These are phyloP conservation scores for Teleiodes luculella DNA, from an alignment of 2,888 invertebrate species.

Conservation along the genomic window DNA sequence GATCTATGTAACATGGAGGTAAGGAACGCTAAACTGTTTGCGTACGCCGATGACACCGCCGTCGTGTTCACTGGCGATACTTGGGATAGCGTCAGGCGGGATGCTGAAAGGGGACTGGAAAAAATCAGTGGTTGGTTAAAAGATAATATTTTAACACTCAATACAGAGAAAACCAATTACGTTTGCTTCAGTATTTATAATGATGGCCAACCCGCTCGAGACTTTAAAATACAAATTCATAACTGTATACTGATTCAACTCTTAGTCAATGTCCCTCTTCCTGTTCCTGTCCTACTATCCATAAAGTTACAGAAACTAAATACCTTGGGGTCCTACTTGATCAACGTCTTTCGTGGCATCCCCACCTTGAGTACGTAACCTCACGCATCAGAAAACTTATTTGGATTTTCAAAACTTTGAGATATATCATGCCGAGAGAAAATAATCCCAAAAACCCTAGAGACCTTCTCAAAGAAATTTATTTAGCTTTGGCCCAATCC, in stretches of 20 bases:
- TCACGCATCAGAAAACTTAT: no score
- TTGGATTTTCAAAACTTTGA: not conserved
- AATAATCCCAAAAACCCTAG: no score
- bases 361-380: no score
- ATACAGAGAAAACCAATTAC: not conserved
- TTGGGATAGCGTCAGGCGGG: not conserved
- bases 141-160: not conserved
- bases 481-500: not conserved
- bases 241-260: no score
- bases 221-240: not conserved
- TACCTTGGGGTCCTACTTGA: no score
- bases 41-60: not conserved
- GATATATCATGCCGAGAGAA: not conserved
- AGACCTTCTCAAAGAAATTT: not conserved
- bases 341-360: no score
- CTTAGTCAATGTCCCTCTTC: not conserved
- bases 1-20: not conserved
- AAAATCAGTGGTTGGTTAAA: not conserved
- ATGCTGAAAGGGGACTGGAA: not conserved
- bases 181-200: not conserved
- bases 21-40: not conserved
- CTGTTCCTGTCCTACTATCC: not conserved
- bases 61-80: no score
- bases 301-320: not conserved
- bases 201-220: not conserved